Percentiles rank a stretch among this genome's conserved stretches.
Conservation (phyloP, 2,113 vertebrate genomes). For the Myrmecophaga tridactyla region DNA sequence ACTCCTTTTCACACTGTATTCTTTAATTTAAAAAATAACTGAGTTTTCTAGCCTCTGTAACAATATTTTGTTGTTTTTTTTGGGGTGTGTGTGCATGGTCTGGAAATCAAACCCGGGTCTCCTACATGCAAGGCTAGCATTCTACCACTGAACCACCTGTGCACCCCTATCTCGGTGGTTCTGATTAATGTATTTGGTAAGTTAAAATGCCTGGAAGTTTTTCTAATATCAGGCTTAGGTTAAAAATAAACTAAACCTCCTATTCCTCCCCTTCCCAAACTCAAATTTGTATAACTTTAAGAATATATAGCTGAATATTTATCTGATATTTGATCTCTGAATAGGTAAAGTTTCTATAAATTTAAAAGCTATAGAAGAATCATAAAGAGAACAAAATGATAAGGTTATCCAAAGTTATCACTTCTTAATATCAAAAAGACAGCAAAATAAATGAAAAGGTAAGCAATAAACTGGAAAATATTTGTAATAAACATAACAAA, state of each 20-base stretch:
- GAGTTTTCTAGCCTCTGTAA: not conserved
- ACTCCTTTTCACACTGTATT: not conserved
- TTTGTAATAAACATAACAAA: not conserved
- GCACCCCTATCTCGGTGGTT: no score
- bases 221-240: not conserved
- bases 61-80: no score
- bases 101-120: no score
- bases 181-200: constrained; percentile 2
- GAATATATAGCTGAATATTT: not conserved
- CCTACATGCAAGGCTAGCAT: no score
- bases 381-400: no score
- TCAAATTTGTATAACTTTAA: not conserved
- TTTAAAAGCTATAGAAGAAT: not conserved
- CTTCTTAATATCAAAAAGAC: not conserved
- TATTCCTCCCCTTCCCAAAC: not conserved
- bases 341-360: not conserved
- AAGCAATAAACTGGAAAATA: not conserved
- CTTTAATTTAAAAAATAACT: not conserved
- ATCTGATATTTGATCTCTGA: not conserved
- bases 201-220: not conserved
- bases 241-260: not conserved
- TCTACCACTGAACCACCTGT: no score
- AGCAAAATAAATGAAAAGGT: not conserved
- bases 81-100: no score
- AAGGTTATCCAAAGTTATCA: not conserved